Percentiles rank a stretch among this genome's conserved stretches.
These are phyloP conservation scores for Synanceia verrucosa DNA, from an alignment of 2,797 vertebrate species.

Conservation along the genomic window DNA sequence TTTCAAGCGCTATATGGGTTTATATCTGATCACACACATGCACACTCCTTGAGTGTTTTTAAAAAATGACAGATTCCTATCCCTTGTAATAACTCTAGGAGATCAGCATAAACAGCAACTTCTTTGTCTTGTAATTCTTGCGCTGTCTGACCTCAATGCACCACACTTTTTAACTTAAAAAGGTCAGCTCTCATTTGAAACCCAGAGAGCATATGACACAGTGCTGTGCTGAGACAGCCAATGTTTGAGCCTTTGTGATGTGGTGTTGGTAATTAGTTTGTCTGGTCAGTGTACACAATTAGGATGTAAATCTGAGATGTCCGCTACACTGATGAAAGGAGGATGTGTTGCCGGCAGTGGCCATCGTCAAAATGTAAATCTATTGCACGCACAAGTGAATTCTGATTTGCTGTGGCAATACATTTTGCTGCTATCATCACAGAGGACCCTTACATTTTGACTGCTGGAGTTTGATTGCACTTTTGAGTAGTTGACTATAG, in stretches of 20 bases:
- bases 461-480: neutral
- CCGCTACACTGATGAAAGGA: neutral
- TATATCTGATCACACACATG: conserved; percentile 3
- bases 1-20: neutral
- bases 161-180: neutral
- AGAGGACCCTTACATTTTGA: neutral
- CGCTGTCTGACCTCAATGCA: conserved; percentile 23
- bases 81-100: neutral
- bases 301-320: neutral
- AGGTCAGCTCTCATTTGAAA: conserved; percentile 43
- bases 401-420: neutral
- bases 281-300: neutral
- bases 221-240: neutral
- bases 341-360: neutral
- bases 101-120: conserved; percentile 24
- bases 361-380: neutral
- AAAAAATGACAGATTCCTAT: conserved; percentile 22
- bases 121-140: conserved; percentile 10
- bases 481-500: neutral
- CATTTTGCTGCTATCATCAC: neutral
- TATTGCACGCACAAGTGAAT: neutral
- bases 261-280: neutral
- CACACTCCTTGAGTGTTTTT: conserved; percentile 1
- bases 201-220: neutral
- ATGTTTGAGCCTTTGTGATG: neutral